These are phyloP conservation scores for Clarias batrachus DNA, from an alignment of 2,113 vertebrate genomes.

Conservation along the genomic window DNA sequence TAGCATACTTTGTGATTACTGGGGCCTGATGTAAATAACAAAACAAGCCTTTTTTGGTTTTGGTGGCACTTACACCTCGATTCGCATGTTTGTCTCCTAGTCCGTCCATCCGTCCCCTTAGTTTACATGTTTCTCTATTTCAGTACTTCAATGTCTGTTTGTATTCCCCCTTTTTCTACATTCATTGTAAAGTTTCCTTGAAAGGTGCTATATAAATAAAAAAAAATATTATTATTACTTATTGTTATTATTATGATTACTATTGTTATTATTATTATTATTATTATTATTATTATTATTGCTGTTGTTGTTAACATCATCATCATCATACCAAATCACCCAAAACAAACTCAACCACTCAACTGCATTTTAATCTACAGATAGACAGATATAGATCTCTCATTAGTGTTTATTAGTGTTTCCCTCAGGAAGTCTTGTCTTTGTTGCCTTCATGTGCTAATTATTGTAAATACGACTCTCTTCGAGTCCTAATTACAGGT, in stretches of 20 bases:
- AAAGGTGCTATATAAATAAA: too few species aligned
- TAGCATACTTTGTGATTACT: neutral
- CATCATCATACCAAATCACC: neutral
- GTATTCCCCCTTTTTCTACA: too few species aligned
- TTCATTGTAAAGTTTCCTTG: too few species aligned
- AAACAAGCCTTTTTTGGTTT: neutral
- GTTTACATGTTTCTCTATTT: too few species aligned
- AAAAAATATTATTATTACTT: too few species aligned
- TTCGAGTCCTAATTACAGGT: constrained; percentile 9
- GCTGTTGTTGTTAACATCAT: neutral
- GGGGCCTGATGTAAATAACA: neutral
- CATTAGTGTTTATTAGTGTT: constrained; percentile 4
- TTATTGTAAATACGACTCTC: constrained; percentile 19
- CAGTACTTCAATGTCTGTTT: too few species aligned
- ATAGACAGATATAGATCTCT: neutral
- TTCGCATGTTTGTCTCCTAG: too few species aligned
- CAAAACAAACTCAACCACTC: neutral
- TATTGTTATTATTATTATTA: neutral
- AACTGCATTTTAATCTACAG: neutral
- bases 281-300: neutral
- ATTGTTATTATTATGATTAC: neutral
- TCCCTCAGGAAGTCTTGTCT: constrained; percentile 18
- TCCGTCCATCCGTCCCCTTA: too few species aligned
- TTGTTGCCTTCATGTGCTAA: constrained; percentile 12
- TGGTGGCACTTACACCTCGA: neutral